Evolutionary conservation across 2,888 invertebrate species (phyloP).

Genomic region (Sarcophaga caerulescens): DNA sequence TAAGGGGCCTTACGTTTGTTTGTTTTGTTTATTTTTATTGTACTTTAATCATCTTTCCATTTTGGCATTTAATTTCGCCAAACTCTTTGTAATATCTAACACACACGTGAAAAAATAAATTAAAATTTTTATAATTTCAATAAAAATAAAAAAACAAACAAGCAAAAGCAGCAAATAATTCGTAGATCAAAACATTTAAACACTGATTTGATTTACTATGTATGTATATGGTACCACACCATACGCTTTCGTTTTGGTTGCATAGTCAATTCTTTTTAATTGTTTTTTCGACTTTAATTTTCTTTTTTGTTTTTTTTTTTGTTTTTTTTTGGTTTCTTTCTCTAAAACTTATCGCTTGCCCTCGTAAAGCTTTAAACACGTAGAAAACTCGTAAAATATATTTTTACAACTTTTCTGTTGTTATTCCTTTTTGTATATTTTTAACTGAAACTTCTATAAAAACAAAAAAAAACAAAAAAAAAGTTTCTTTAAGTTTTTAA

Average conservation of each 20-base stretch:
- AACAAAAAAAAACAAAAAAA: slow-evolving; percentile 28
- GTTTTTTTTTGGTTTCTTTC: neutral
- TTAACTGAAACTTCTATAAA: slow-evolving; percentile 41
- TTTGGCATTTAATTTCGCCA: neutral
- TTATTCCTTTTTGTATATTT: slow-evolving; percentile 24
- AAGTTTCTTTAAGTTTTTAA: slow-evolving; percentile 29
- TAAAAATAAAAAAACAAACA: too few relatives aligned
- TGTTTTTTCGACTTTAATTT: too few relatives aligned
- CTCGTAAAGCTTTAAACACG: slow-evolving; percentile 67
- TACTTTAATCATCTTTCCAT: slow-evolving; percentile 5
- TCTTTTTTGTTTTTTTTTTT: neutral
- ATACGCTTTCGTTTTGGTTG: too few relatives aligned
- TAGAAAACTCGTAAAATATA: slow-evolving; percentile 67
- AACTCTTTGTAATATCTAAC: too few relatives aligned
- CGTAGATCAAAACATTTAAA: too few relatives aligned
- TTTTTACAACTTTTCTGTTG: slow-evolving; percentile 52
- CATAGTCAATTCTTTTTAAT: too few relatives aligned
- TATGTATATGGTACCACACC: too few relatives aligned
- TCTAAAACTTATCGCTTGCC: slow-evolving; percentile 57
- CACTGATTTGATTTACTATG: too few relatives aligned
- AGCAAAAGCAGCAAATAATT: too few relatives aligned
- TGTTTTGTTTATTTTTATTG: slow-evolving; percentile 46
- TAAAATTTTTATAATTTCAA: too few relatives aligned
- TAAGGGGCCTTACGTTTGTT: slow-evolving; percentile 40
- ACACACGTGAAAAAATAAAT: too few relatives aligned